Percentiles rank a stretch among this genome's conserved stretches.
These are phyloP conservation scores for mouse (Mus musculus) DNA, from an alignment of 2,113 vertebrate species.

Conservation along the genomic window GRCm39 chr1:84770001-84770500, in stretches of 20 bases:
- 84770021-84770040: background rate
- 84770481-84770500: background rate
- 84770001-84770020: conserved; percentile 1
- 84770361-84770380: background rate
- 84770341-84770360: background rate
- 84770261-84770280: too few relatives aligned
- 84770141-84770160: too few relatives aligned
- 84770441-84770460: background rate
- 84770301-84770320: background rate
- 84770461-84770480: background rate
- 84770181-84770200: too few relatives aligned
- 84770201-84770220: too few relatives aligned
- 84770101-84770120: too few relatives aligned
- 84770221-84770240: too few relatives aligned
- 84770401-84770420: background rate
- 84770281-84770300: too few relatives aligned
- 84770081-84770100: background rate
- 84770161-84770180: too few relatives aligned
- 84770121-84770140: too few relatives aligned
- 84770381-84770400: background rate
- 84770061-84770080: background rate
- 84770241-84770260: too few relatives aligned
- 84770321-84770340: background rate
- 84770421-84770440: background rate
- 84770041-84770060: too few relatives aligned